Base-by-base conservation (phyloP, 2,797 vertebrate genomes). In the Podargus strigoides region DNA sequence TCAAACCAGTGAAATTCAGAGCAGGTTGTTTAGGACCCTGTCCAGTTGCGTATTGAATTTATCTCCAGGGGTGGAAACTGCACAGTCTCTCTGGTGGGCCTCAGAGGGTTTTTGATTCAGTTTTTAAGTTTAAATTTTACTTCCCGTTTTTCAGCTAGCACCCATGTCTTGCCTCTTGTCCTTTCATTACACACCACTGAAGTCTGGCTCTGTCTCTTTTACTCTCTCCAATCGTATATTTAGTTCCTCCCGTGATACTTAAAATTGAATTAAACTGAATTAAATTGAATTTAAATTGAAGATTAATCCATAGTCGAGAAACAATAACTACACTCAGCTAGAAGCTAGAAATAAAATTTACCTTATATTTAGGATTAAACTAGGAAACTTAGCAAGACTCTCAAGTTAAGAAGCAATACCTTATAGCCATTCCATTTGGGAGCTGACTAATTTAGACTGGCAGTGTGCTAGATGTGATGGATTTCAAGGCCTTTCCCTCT, bases 401-500 rank as follows among this genome's bases (percentile, higher is more conserved):
- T 30, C 37, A 78, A 53, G 49, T 36, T 37, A 67, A 84, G 24
- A 79, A 72, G n/a, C 3, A 3, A 77, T 85, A 75, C 44, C 50
- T 90, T 75, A n/a, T n/a, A 80, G 46, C 36, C 41, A 14, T 84
- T 60, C 46, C 77, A 22, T 66, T 60, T 66, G 30, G 42, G 42
- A 94, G 19, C 26, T 3, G 4, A 62, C 9, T 78, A 95, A 96
- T 93, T 93, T 27, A 69, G 69, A 72, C 85, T 78, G 88, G 83
- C 86, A 88, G 52, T 32, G 62, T 66, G 66, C 83, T 94, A 85
- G 62, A 78, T 68, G n/a, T 91, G 91, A 93, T 88, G 77, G 89
- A 94, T 94, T 89, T 93, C 90, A 85, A 87, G 83, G 83, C 19
- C 84, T 85, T 94, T 86, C 78, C 64, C 49, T 82, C 75, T 75